phyloP scores from a whole-genome alignment of 2,797 vertebrate species.

The Channa striata region DNA sequence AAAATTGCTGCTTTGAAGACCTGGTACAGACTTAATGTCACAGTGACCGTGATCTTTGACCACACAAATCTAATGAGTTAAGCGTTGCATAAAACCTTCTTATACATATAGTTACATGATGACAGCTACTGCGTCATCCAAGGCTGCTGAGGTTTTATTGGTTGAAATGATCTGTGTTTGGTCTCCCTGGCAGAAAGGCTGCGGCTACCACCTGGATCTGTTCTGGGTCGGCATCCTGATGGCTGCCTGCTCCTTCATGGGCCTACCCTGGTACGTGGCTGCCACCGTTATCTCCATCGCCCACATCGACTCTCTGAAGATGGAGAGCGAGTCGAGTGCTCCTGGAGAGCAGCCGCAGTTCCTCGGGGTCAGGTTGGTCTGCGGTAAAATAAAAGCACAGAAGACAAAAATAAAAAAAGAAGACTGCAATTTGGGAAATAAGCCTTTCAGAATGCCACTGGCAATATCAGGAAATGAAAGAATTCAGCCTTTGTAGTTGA shows the following conservation, averaged over 20 bases:
- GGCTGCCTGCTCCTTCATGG: slow-evolving; percentile 94
- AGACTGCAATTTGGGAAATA: not conserved
- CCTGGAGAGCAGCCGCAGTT: slow-evolving; percentile 97
- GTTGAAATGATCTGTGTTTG: not conserved
- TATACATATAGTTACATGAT: not conserved
- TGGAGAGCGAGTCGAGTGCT: slow-evolving; percentile 97
- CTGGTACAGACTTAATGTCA: too few species aligned
- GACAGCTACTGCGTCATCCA: not conserved
- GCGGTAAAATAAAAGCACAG: not conserved
- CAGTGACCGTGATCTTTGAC: too few species aligned
- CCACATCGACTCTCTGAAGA: slow-evolving; percentile 97
- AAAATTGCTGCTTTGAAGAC: too few species aligned
- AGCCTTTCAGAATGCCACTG: not conserved
- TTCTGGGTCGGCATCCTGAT: slow-evolving; percentile 96
- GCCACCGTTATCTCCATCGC: slow-evolving; percentile 99
- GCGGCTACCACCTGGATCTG: slow-evolving; percentile 96
- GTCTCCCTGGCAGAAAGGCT: slow-evolving; percentile 88
- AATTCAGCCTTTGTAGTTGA: slow-evolving; percentile 10
- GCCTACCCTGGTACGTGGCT: slow-evolving; percentile 98
- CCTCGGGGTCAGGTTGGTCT: slow-evolving; percentile 92
- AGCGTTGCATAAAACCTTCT: too few species aligned
- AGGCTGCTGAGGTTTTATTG: not conserved
- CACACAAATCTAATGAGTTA: not conserved
- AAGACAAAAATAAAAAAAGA: not conserved
- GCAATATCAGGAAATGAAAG: not conserved